phyloP scores from a whole-genome alignment of 1,140 invertebrate genomes.

The Cephus cinctus region DNA sequence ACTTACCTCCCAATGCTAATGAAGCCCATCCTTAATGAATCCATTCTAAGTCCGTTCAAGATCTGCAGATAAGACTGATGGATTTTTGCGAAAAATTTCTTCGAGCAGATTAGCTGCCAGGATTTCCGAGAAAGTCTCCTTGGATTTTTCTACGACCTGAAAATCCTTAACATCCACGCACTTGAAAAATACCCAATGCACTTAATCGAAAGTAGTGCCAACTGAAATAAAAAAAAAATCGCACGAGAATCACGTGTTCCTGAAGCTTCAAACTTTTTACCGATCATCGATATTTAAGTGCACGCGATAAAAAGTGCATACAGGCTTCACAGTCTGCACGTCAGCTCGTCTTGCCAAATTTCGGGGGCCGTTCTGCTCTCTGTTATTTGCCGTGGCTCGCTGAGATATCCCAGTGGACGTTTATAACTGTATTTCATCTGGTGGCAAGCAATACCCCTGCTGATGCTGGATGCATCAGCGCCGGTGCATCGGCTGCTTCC shows the following conservation, averaged over 20 bases:
- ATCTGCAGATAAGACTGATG: constrained; percentile 2
- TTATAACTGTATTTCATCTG: no score
- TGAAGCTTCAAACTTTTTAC: no score
- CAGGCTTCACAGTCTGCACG: background rate
- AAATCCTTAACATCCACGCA: background rate
- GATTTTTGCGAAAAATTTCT: constrained; percentile 8
- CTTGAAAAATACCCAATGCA: no score
- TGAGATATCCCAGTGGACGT: no score
- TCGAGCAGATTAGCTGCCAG: background rate
- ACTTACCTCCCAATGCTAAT: constrained; percentile 5
- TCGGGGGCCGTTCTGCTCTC: constrained; percentile 20
- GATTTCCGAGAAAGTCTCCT: constrained; percentile 2
- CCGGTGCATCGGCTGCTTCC: constrained; percentile 7
- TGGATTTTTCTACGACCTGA: background rate
- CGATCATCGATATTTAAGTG: no score
- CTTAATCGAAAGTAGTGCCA: no score
- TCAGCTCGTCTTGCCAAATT: constrained; percentile 50
- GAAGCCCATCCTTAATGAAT: constrained; percentile 6
- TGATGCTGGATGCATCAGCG: constrained; percentile 21
- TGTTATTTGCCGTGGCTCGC: constrained; percentile 43
- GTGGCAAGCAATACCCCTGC: constrained; percentile 35
- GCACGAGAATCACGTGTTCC: no score
- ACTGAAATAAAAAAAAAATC: no score
- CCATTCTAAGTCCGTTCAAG: constrained; percentile 5
- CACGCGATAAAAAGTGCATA: no score